Percentiles rank a stretch among this genome's conserved stretches.
phyloP scores from a whole-genome alignment of 2,113 vertebrate species.

The Mus spicilegus region DNA sequence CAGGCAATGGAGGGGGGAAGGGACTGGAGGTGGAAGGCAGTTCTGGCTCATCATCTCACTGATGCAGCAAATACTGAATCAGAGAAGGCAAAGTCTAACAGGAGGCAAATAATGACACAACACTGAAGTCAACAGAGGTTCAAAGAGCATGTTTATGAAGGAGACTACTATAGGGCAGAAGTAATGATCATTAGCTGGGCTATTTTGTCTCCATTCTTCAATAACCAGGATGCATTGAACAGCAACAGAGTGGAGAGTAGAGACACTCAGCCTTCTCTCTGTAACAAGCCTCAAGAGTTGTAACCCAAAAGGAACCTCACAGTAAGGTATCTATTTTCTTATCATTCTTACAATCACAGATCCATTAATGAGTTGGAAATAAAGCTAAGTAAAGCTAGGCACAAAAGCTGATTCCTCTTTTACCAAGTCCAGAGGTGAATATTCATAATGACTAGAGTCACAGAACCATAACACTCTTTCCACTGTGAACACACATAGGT shows the following conservation, averaged over 20 bases:
- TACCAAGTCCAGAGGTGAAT: background rate
- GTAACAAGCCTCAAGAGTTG: background rate
- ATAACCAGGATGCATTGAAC: background rate
- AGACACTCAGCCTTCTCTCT: background rate
- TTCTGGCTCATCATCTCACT: background rate
- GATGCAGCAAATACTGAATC: conserved; percentile 16
- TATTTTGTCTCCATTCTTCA: conserved; percentile 25
- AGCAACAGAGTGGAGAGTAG: background rate
- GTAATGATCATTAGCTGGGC: background rate
- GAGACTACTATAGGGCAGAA: background rate
- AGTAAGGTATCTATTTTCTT: background rate
- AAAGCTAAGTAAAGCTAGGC: background rate
- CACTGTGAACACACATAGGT: background rate
- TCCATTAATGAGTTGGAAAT: conserved; percentile 23
- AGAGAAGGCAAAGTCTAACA: conserved; percentile 4
- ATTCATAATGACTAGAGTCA: background rate
- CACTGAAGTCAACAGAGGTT: background rate
- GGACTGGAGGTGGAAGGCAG: background rate
- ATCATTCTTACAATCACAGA: background rate
- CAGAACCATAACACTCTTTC: background rate
- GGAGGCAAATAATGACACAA: background rate
- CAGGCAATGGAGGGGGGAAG: background rate
- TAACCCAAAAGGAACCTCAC: background rate
- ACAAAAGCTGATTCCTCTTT: background rate
- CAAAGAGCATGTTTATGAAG: background rate